Evolutionary conservation across 2,113 vertebrate genomes (phyloP).

Genomic region (Eurystomus gularis): DNA sequence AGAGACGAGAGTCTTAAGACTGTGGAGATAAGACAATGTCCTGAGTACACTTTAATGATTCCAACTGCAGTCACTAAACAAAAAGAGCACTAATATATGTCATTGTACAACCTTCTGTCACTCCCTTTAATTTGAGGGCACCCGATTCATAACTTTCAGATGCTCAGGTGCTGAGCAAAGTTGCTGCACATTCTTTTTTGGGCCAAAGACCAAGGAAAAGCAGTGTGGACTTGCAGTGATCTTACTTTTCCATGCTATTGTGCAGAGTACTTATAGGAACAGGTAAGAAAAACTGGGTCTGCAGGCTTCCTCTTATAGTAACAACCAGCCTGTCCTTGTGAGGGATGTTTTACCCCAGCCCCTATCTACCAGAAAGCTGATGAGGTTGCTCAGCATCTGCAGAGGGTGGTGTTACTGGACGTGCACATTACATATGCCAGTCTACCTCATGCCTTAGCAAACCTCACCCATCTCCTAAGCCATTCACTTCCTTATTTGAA

Average conservation of each 20-base stretch:
- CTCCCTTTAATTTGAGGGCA: background rate
- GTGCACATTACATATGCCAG: background rate
- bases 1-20: too few relatives aligned
- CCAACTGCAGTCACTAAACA: background rate
- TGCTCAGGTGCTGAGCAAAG: background rate
- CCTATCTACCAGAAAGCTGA: background rate
- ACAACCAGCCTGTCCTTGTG: background rate
- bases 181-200: background rate
- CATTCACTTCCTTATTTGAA: background rate
- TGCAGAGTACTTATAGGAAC: background rate
- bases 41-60: background rate
- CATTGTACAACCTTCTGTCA: background rate
- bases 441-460: background rate
- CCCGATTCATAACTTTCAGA: background rate
- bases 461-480: background rate
- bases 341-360: background rate
- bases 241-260: background rate
- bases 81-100: background rate
- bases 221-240: background rate
- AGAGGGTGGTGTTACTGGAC: background rate
- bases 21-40: background rate
- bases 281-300: background rate
- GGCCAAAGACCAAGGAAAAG: background rate
- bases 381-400: background rate
- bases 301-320: background rate